Conservation (phyloP, 2,888 invertebrate species). For the Aradus depressus region DNA sequence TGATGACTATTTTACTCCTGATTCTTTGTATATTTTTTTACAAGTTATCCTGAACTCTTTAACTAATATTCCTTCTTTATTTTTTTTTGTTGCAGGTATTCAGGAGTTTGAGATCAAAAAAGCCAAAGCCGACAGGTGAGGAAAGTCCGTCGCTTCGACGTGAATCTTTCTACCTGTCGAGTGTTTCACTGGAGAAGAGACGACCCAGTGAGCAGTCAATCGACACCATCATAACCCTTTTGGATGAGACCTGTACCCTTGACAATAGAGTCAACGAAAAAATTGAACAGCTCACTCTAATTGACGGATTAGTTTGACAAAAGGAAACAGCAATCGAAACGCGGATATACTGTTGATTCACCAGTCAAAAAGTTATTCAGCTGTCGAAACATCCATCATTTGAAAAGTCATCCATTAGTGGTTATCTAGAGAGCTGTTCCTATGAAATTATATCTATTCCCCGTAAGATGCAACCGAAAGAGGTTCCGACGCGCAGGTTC, state of each 20-base stretch:
- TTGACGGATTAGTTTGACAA: constrained; percentile 15
- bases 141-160: constrained; percentile 5
- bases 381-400: too few species aligned
- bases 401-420: too few species aligned
- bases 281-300: constrained; percentile 16
- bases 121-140: constrained; percentile 1
- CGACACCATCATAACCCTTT: constrained; percentile 21
- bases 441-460: too few species aligned
- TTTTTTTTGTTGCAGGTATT: constrained; percentile 17
- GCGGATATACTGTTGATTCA: too few species aligned
- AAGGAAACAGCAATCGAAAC: background rate
- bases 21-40: too few species aligned
- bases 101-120: constrained; percentile 19
- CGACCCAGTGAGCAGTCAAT: constrained; percentile 16
- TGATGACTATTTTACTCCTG: too few species aligned
- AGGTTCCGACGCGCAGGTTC: too few species aligned
- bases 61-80: background rate
- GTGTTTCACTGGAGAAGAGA: constrained; percentile 22
- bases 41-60: too few species aligned
- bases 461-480: too few species aligned
- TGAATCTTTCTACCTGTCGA: constrained; percentile 23
- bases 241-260: constrained; percentile 17
- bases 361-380: too few species aligned
- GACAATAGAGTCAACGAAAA: constrained; percentile 21
- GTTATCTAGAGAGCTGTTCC: too few species aligned